Evolutionary conservation across 2,797 vertebrate species (phyloP), one percentile per base, ranked within the genome.

Genomic region (Salmo trutta): DNA sequence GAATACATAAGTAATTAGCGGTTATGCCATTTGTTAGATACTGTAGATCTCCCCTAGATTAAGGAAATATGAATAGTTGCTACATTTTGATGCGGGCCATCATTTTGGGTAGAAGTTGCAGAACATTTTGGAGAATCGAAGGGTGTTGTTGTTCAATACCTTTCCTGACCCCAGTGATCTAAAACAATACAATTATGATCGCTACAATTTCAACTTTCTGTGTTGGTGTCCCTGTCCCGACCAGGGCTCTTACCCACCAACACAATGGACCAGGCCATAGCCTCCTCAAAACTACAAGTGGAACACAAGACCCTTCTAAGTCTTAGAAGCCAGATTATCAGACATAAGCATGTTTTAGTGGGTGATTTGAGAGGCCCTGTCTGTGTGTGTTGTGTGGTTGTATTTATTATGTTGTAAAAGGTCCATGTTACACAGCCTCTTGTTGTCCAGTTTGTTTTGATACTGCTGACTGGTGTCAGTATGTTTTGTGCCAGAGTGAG

Each of bases 331-430:
- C 77, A 75, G 71, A 78, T 80, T 77, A 21, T 79, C 72, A 68
- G 79, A 78, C 33, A n/a, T 77, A 75, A 73, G 77, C 75, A 62
- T 77, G 69, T 79, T 76, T 65, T 65, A 77, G 69, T 71, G 74
- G 17, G 27, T 64, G 62, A 77, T 82, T 74, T 75, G 47, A 79
- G 74, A 80, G 66, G 75, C 68, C 66, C 66, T 76, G 36, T 51
- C 10, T 17, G 33, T 67, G 65, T 54, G 78, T 73, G 73, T 14
- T 75, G 72, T 77, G 77, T 82, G 68, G 65, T 70, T 75, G 52
- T 90, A 89, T 89, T 90, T 89, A 90, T 88, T 86, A 65, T 71
- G 59, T 74, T 73, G 69, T 75, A 59, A 79, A 75, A 72, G 82
- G 75, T 78, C 73, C 70, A 75, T 76, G 62, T 75, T 59, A 66